Evolutionary conservation across 1,140 invertebrate genomes (phyloP), one percentile per base, ranked within the genome.

Genomic region (Zaprionus davidi): DNA sequence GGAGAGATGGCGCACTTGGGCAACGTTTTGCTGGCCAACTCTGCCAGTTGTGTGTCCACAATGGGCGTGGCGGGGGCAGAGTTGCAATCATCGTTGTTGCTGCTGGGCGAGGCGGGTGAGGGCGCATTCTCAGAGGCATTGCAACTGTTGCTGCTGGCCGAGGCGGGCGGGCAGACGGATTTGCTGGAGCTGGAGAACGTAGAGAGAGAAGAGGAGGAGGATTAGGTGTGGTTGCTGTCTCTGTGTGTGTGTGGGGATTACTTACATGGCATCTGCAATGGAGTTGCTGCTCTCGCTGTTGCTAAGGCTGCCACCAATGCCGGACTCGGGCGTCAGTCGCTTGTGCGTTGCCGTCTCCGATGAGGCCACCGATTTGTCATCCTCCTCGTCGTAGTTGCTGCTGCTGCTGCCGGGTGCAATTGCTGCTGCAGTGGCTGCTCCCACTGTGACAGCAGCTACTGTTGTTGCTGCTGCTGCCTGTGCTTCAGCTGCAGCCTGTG

Each of bases 1-100:
- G 96, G 96, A 72, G 94, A 94, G 63, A 94, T 94, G 92, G 94
- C 71, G 78, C 88, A 82, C 73, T 93, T 93, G 44, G 90, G 88
- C 53, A 91, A 57, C 6, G 51, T 36, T 22, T 85, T 81, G 66
- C 79, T 88, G 13, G 51, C 71, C 1, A 34, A 62, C 58, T 91
- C 85, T 12, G 84, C 91, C 53, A 91, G 26, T 6, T 71, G 68
- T 7, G 70, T 92, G 53, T 92, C 90, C 56, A 92, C 82, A 12
- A 81, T 69, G 1, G 57, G 64, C 7, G 69, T 63, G 3, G 58
- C 60, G 13, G 66, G 26, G 13, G 69, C 59, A 13, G 78, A 63
- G 56, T 22, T 22, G 22, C 64, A 55, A 17, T 69, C 77, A 44
- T 55, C 71, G 12, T 41, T 71, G 64, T 22, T 73, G 64, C 15